Base-by-base conservation (phyloP, 2,797 vertebrate genomes). In the Morus bassanus region DNA sequence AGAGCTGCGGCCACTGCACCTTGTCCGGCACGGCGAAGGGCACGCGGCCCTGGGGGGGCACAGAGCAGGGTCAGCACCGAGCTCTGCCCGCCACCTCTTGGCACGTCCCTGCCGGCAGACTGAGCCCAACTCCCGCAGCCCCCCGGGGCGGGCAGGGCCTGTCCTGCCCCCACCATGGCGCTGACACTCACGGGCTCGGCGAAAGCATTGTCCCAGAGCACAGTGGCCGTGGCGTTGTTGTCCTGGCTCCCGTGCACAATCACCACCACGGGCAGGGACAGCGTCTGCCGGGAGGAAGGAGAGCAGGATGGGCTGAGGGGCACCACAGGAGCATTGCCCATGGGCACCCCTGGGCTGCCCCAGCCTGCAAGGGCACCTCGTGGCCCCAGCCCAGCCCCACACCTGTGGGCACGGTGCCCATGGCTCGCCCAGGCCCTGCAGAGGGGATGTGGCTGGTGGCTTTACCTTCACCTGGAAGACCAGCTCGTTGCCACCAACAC, bases 241-340 rank as follows among this genome's bases (percentile, higher is more conserved):
- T 99, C 99, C 97, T 99, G 99, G 98, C 99, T 99, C 50, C 99
- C 99, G 0, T 99, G 99, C 53, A 99, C 99, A 2, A 99, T 99
- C 89, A 99, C 99, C 39, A 99, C 99, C 83, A 99, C 99, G 0
- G 99, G 99, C 93, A 99, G 98, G 10, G 99, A 99, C 96, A 99
- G 97, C 0, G 99, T 99, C 99, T 99, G 63, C 88, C 85, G 10
- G 81, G 73, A 93, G 72, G 39, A 57, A 50, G 78, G 60, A 75
- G 64, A 77, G 6, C 1, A 0, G 31, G 86, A 72, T 23, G 67
- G 65, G 75, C 35, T 69, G 59, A 43, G 48, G 60, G 68, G 22
- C 41, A 56, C n/a, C 28, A 8, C 12, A 4, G 8, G 6, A 89
- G 63, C 74, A 50, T 84, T 2, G 2, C 54, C 81, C 18, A 7